A percentile compares a stretch with the other conserved stretches of the same genome.
These are phyloP conservation scores for Plagodis dolabraria DNA, from an alignment of 2,888 invertebrate genomes.

Conservation along the genomic window DNA sequence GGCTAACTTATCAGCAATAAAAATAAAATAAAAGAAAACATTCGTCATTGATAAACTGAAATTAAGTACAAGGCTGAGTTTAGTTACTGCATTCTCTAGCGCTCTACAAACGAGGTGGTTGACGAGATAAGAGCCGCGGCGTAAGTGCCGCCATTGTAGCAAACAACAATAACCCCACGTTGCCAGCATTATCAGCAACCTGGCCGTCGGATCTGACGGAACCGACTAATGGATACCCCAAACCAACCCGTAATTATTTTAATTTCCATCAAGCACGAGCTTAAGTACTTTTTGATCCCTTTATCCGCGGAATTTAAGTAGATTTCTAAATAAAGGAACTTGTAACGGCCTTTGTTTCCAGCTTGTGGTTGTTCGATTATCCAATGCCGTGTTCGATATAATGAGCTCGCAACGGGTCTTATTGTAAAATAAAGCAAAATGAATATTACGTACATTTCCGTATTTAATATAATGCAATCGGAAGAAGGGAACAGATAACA, in stretches of 20 bases:
- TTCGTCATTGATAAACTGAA: too few relatives aligned
- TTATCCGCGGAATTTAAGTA: slow-evolving; percentile 54
- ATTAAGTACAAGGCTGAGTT: background rate
- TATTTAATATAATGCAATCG: background rate
- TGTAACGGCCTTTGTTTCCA: slow-evolving; percentile 45
- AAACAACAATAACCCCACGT: slow-evolving; percentile 68
- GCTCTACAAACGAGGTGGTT: slow-evolving; percentile 67
- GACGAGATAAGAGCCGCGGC: slow-evolving; percentile 69
- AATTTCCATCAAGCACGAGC: slow-evolving; percentile 66
- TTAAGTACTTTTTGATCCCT: slow-evolving; percentile 63
- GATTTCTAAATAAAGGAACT: slow-evolving; percentile 53
- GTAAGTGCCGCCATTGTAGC: slow-evolving; percentile 71
- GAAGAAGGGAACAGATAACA: background rate
- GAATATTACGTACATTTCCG: background rate
- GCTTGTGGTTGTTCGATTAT: slow-evolving; percentile 37
- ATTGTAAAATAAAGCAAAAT: background rate
- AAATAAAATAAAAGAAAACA: too few relatives aligned
- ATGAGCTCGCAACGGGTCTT: slow-evolving; percentile 8
- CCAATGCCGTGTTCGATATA: slow-evolving; percentile 14
- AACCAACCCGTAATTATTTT: slow-evolving; percentile 70
- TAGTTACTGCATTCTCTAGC: slow-evolving; percentile 6
- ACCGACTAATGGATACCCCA: slow-evolving; percentile 68
- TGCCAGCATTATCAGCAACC: slow-evolving; percentile 65
- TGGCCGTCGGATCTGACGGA: slow-evolving; percentile 47
- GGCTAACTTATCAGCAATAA: too few relatives aligned